Evolutionary conservation across 2,797 vertebrate genomes (phyloP).

Genomic region (Tokudaia tokunoshimensis): DNA sequence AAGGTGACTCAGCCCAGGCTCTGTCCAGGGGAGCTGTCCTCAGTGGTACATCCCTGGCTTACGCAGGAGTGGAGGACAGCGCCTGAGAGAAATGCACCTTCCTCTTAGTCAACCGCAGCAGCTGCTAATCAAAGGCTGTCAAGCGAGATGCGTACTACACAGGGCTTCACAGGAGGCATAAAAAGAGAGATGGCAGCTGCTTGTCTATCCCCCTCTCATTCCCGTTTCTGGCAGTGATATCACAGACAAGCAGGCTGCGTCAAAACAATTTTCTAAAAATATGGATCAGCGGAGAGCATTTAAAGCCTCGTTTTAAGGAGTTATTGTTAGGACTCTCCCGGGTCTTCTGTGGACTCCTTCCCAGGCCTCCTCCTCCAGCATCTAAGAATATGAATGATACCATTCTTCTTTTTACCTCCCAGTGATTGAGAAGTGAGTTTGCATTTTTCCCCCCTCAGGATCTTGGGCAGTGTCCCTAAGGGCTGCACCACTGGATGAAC

Average conservation of each 20-base stretch:
- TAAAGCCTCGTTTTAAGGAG: conserved; percentile 76
- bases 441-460: background rate
- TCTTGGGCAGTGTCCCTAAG: background rate
- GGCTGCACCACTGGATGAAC: background rate
- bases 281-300: conserved; percentile 68
- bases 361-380: conserved; percentile 39
- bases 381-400: conserved; percentile 23
- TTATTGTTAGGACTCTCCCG: conserved; percentile 54
- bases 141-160: background rate
- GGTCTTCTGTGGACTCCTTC: conserved; percentile 57
- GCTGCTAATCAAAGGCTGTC: conserved; percentile 53
- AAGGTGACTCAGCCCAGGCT: background rate
- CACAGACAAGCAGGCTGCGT: conserved; percentile 63
- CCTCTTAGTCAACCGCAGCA: background rate
- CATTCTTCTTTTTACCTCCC: conserved; percentile 10
- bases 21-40: background rate
- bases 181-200: background rate
- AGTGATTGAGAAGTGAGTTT: background rate
- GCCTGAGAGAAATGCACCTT: conserved; percentile 12
- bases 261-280: conserved; percentile 81
- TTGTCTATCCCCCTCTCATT: conserved; percentile 63
- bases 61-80: background rate
- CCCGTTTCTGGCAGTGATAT: conserved; percentile 65
- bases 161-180: conserved; percentile 38
- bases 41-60: background rate